Evolutionary conservation across 2,113 vertebrate species (phyloP).

Genomic region (Apeltes quadracus): DNA sequence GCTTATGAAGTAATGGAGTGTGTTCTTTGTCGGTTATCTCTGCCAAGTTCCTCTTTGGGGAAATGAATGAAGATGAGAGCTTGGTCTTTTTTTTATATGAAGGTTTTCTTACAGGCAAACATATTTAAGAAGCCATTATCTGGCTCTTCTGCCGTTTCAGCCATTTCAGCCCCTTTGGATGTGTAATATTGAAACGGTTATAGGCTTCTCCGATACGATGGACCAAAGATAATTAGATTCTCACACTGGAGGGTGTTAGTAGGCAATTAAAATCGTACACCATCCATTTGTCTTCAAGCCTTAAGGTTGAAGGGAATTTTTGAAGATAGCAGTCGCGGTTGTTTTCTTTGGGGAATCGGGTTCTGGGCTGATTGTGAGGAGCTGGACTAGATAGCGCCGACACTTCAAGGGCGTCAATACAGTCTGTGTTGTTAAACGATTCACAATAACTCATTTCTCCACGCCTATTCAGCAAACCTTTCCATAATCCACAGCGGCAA

Average conservation of each 20-base stretch:
- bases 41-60: constrained; percentile 70
- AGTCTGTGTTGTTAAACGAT: constrained; percentile 59
- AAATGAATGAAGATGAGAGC: constrained; percentile 76
- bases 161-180: constrained; percentile 81
- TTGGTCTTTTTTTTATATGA: constrained; percentile 61
- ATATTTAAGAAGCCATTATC: constrained; percentile 82
- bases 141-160: constrained; percentile 80
- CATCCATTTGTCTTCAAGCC: constrained; percentile 82
- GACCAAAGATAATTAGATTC: constrained; percentile 85
- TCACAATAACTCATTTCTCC: constrained; percentile 50
- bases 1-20: constrained; percentile 46
- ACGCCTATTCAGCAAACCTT: constrained; percentile 60
- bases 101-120: constrained; percentile 77
- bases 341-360: constrained; percentile 64
- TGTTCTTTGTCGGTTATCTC: constrained; percentile 64
- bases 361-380: constrained; percentile 50
- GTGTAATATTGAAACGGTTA: constrained; percentile 84
- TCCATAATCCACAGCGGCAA: constrained; percentile 67
- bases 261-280: constrained; percentile 83
- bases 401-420: constrained; percentile 67
- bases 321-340: constrained; percentile 72
- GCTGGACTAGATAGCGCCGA: constrained; percentile 55
- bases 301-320: constrained; percentile 74
- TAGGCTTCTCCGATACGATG: constrained; percentile 81
- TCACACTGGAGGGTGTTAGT: constrained; percentile 79